Evolutionary conservation across 2,113 vertebrate genomes (phyloP), one percentile per base, ranked within the genome.

Genomic region (Aspiorhynchus laticeps): DNA sequence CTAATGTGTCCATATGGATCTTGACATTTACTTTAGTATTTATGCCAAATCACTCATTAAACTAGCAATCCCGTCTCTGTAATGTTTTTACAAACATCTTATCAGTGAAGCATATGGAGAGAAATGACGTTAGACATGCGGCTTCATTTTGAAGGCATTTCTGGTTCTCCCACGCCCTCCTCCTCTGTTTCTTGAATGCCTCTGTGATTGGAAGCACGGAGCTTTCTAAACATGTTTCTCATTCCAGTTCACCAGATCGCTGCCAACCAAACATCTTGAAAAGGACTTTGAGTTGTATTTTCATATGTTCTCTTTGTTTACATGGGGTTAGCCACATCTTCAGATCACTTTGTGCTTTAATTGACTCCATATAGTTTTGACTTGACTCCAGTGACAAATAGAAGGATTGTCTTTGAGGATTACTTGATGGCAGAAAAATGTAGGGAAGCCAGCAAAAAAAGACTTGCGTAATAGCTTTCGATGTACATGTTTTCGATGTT

Each of bases 151-250:
- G 83, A 83, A 48, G 53, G 48, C 17, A 7, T 84, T 31, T 78
- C 38, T 46, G 15, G 43, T 26, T 26, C 79, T 86, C 53, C 61
- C 43, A 51, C 48, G 17, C 75, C n/a, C 51, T 41, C 51, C 80
- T 63, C 73, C 31, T 80, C 79, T 87, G 65, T 71, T 85, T 88
- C 33, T 73, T 17, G 82, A 33, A 87, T 83, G 56, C 78, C 76
- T 86, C 78, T 90, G 28, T 53, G 86, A 81, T 83, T 83, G 86
- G 78, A 71, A 87, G 59, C 75, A 59, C 31, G 7, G 85, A 80
- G 71, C 77, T 86, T 85, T 81, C 75, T 28, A 80, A 91, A 79
- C 82, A 84, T 89, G 88, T 90, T 91, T 92, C 77, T 88, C 90
- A 76, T 89, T 90, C 84, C 61, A 63, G 69, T 77, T 80, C 85